These are phyloP conservation scores for Cylloceria caligata DNA, from an alignment of 2,888 invertebrate genomes.

Conservation along the genomic window DNA sequence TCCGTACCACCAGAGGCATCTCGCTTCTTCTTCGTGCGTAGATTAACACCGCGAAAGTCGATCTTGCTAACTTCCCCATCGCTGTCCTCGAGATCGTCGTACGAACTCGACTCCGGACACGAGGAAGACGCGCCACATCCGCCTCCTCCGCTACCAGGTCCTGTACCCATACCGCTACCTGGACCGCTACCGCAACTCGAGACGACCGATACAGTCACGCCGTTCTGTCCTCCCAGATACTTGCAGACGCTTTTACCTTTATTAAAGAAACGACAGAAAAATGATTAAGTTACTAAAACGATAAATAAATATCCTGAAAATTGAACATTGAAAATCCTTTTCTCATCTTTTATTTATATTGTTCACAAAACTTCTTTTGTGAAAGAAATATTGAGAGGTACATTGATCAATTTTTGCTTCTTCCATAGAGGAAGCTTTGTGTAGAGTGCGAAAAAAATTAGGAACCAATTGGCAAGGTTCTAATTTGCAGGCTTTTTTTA, in stretches of 20 bases:
- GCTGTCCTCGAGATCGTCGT: slow-evolving; percentile 87
- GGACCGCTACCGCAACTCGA: slow-evolving; percentile 83
- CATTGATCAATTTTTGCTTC: too few species aligned
- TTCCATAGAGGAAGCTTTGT: too few species aligned
- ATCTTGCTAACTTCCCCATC: slow-evolving; percentile 93
- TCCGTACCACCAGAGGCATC: slow-evolving; percentile 85
- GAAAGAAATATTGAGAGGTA: too few species aligned
- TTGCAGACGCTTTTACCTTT: slow-evolving; percentile 83
- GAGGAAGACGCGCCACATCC: slow-evolving; percentile 68
- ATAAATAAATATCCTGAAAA: background rate
- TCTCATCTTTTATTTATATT: too few species aligned
- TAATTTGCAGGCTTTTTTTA: too few species aligned
- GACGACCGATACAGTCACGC: slow-evolving; percentile 87
- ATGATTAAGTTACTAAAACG: background rate
- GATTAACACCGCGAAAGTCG: slow-evolving; percentile 89
- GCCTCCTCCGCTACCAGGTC: slow-evolving; percentile 71
- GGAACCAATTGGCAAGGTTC: too few species aligned
- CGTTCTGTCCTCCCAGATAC: slow-evolving; percentile 82
- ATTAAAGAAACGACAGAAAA: background rate
- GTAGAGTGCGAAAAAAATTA: background rate
- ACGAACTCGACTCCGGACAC: slow-evolving; percentile 70
- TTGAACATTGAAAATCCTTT: background rate
- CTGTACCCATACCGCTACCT: slow-evolving; percentile 71
- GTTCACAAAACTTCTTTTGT: too few species aligned
- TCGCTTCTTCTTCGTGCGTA: slow-evolving; percentile 88